Percentiles rank a stretch among this genome's conserved stretches.
Conservation (phyloP, 2,797 vertebrate genomes). For the Fratercula arctica region DNA sequence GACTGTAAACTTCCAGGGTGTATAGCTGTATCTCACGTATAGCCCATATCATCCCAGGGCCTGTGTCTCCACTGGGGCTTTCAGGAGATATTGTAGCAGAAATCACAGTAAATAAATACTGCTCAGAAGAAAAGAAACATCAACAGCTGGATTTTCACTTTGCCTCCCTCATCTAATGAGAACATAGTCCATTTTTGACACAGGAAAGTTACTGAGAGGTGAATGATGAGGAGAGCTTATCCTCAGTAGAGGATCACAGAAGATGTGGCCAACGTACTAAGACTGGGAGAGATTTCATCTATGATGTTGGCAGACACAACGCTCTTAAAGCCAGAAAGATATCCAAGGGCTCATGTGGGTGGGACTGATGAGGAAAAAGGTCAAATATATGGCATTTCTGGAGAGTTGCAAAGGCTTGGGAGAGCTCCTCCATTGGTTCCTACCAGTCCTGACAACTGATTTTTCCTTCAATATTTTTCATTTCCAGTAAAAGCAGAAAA, state of each 20-base stretch:
- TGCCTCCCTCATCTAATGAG: background rate
- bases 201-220: background rate
- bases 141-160: slow-evolving; percentile 34
- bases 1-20: background rate
- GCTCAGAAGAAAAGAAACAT: background rate
- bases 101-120: slow-evolving; percentile 17
- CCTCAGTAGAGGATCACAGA: background rate
- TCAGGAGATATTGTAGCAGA: background rate
- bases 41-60: background rate
- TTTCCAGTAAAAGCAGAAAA: background rate
- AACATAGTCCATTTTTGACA: background rate
- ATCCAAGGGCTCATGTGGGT: background rate
- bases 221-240: background rate
- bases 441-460: background rate
- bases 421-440: background rate
- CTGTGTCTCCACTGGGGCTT: background rate
- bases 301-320: background rate
- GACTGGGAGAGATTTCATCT: background rate
- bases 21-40: background rate
- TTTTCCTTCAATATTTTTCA: background rate
- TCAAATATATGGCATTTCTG: background rate
- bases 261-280: background rate
- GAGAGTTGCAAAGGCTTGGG: background rate
- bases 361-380: background rate
- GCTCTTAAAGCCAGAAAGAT: background rate